These are phyloP conservation scores for Andrena fulva DNA, from an alignment of 2,888 invertebrate genomes.

Conservation along the genomic window DNA sequence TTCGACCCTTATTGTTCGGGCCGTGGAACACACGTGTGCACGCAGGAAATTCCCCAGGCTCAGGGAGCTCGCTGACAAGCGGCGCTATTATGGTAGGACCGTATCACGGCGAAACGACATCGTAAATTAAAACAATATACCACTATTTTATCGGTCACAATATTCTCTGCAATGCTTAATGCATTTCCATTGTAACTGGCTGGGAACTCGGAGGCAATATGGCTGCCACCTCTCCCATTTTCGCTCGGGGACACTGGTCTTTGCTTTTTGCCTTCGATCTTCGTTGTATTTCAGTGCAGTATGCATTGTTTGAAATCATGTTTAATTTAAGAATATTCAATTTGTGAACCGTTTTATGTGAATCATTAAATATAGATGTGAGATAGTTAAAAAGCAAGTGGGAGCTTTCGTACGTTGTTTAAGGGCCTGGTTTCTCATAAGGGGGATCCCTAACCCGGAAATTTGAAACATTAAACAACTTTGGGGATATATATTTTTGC, in stretches of 20 bases:
- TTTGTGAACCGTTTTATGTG: too few relatives aligned
- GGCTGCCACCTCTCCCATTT: not conserved
- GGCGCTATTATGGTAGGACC: constrained; percentile 36
- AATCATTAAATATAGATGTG: too few relatives aligned
- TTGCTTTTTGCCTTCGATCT: not conserved
- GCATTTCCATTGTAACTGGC: constrained; percentile 60
- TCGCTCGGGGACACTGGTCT: not conserved
- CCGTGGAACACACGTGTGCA: constrained; percentile 68
- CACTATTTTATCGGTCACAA: constrained; percentile 51
- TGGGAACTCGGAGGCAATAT: not conserved
- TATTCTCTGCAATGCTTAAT: constrained; percentile 54
- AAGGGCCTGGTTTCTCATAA: too few relatives aligned
- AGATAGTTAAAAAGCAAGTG: too few relatives aligned
- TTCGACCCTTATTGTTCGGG: constrained; percentile 67
- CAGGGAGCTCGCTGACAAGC: constrained; percentile 56
- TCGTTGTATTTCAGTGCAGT: not conserved
- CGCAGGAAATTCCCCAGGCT: constrained; percentile 54
- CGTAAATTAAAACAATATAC: constrained; percentile 64
- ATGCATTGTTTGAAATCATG: not conserved
- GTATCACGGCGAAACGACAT: constrained; percentile 47
- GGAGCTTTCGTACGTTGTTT: too few relatives aligned
- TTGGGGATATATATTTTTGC: too few relatives aligned
- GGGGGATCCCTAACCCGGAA: too few relatives aligned
- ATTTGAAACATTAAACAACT: too few relatives aligned
- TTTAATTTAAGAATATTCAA: not conserved